Evolutionary conservation across 30 jellyfish, hydroid and myxozoan genomes (phyloP).

Genomic region (Clytia hemisphaerica): DNA sequence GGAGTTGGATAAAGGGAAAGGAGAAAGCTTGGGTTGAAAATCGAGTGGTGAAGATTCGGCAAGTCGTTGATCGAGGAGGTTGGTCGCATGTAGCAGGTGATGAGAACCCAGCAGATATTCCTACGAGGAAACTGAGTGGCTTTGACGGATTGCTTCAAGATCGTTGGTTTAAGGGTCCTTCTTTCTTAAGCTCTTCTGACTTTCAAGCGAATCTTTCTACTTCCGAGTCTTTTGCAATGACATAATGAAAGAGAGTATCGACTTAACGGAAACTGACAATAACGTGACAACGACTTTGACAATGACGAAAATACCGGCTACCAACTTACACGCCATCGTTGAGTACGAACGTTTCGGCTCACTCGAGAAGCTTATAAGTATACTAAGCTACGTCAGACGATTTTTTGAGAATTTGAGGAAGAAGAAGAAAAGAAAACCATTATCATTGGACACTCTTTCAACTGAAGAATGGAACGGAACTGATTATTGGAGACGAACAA

Average conservation of each 20-base stretch:
- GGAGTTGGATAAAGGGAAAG: slow-evolving; percentile 59
- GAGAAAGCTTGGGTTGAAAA: slow-evolving; percentile 37
- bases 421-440: background rate
- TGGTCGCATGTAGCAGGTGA: slow-evolving; percentile 40
- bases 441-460: too few species aligned
- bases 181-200: too few species aligned
- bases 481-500: too few species aligned
- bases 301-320: too few species aligned
- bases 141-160: too few species aligned
- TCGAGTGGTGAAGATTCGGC: slow-evolving; percentile 19
- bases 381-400: slow-evolving; percentile 12
- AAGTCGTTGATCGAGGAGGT: slow-evolving; percentile 28
- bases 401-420: slow-evolving; percentile 10
- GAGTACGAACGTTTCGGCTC: slow-evolving; percentile 3
- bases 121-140: slow-evolving; percentile 10
- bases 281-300: too few species aligned
- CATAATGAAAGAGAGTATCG: too few species aligned
- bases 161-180: background rate
- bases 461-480: too few species aligned
- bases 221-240: too few species aligned
- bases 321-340: background rate
- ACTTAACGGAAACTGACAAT: too few species aligned
- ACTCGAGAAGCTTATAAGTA: background rate
- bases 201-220: too few species aligned
- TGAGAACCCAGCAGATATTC: slow-evolving; percentile 41